Conservation (phyloP, 2,797 vertebrate species). For the Coregonus sp. region DNA sequence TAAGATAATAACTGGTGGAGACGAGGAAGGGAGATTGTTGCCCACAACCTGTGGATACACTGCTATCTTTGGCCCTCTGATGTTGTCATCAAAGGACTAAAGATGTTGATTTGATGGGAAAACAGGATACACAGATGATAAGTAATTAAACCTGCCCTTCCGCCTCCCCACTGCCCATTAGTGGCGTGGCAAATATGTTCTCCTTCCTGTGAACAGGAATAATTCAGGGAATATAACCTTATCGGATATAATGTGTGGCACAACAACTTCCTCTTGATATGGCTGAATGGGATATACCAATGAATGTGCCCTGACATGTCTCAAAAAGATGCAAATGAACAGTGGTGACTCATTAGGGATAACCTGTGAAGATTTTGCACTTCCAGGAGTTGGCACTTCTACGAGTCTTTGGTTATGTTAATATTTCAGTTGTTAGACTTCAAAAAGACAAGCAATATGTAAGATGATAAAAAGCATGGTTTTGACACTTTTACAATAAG, state of each 20-base stretch:
- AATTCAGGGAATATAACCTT: neutral
- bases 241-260: neutral
- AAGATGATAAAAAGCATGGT: neutral
- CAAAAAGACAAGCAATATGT: neutral
- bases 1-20: constrained; percentile 56
- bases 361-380: neutral
- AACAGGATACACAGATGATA: constrained; percentile 32
- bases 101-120: constrained; percentile 46
- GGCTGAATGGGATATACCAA: neutral
- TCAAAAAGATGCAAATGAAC: neutral
- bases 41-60: constrained; percentile 29
- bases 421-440: neutral
- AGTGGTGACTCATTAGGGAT: neutral
- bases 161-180: constrained; percentile 13
- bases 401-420: neutral
- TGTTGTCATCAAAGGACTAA: constrained; percentile 58
- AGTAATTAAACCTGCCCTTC: constrained; percentile 34
- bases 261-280: neutral
- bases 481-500: neutral
- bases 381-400: neutral
- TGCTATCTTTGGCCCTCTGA: constrained; percentile 44
- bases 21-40: constrained; percentile 15
- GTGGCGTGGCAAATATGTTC: constrained; percentile 16
- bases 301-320: neutral
- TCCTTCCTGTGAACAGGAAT: neutral